Conservation (phyloP, 2,797 vertebrate species). For the Chelon labrosus region DNA sequence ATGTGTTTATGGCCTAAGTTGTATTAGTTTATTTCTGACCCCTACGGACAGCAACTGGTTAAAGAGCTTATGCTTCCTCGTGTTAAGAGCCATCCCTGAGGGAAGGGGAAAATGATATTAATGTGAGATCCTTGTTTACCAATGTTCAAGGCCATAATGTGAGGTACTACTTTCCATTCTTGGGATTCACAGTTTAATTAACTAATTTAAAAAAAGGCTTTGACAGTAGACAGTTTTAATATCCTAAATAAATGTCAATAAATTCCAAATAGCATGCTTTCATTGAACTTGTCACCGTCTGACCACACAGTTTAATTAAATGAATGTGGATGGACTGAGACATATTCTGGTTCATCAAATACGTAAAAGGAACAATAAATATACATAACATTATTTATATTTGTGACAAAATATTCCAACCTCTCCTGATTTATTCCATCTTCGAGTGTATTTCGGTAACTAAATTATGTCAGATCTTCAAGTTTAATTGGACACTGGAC, state of each 20-base stretch:
- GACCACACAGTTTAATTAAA: not conserved
- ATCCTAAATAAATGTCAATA: no score
- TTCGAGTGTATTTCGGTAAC: no score
- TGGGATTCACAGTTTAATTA: not conserved
- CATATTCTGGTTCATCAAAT: not conserved
- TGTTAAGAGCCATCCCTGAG: not conserved
- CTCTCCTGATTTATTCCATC: no score
- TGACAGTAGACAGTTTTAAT: no score
- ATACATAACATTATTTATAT: no score
- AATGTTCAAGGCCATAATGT: not conserved
- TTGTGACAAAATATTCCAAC: not conserved
- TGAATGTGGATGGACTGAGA: not conserved
- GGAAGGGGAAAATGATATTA: not conserved
- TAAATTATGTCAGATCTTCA: no score
- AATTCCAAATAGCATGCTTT: no score
- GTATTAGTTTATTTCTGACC: conserved; percentile 15
- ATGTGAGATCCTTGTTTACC: not conserved
- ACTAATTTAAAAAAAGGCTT: not conserved
- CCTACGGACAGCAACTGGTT: not conserved
- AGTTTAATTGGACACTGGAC: no score
- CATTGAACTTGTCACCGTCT: not conserved
- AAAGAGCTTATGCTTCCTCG: not conserved
- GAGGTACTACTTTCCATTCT: not conserved
- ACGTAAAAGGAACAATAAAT: not conserved
- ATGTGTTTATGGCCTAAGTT: conserved; percentile 3